Evolutionary conservation across 2,113 vertebrate genomes (phyloP), one percentile per base, ranked within the genome.

Genomic region (Odontesthes bonariensis): DNA sequence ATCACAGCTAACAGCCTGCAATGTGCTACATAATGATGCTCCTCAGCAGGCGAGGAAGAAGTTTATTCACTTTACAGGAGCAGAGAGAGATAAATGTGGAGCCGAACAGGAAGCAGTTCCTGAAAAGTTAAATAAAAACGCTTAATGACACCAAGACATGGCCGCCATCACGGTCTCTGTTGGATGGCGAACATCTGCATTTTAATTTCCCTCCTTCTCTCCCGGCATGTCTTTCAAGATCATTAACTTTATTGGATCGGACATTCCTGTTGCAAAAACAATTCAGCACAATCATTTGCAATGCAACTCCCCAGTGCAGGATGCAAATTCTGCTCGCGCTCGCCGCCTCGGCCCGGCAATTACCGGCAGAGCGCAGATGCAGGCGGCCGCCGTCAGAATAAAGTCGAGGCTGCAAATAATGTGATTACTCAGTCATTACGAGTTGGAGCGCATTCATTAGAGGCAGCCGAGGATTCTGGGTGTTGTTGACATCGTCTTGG

Each of bases 231-330:
- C 89, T 91, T 92, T 93, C 91, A 88, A 92, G 88, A 91, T 93
- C 93, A 94, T 94, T 94, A 93, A 91, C 88, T 93, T 93, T 90
- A 93, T 94, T 93, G 91, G 81, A 71, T 90, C 71, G 88, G 89
- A 93, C 91, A 89, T 91, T 92, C 89, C 83, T 92, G 89, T 89
- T 91, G 90, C 91, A 92, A 91, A 94, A 93, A 93, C 92, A 92
- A 92, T 94, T 91, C 89, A 86, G 89, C 82, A 92, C 84, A 92
- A 93, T 93, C 83, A 92, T 92, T 89, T 88, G 82, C 84, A 62
- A 74, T 75, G 87, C 83, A 80, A 76, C 76, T 92, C 91, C 92
- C 91, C 71, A 53, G 86, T 79, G 90, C 73, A 17, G 76, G 75
- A 92, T 90, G 86, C 85, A 91, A 93, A 93, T 90, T 78, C 83